phyloP scores from a whole-genome alignment of 37 sponge, comb jelly and placozoan genomes.

The Beroe forskalii region DNA sequence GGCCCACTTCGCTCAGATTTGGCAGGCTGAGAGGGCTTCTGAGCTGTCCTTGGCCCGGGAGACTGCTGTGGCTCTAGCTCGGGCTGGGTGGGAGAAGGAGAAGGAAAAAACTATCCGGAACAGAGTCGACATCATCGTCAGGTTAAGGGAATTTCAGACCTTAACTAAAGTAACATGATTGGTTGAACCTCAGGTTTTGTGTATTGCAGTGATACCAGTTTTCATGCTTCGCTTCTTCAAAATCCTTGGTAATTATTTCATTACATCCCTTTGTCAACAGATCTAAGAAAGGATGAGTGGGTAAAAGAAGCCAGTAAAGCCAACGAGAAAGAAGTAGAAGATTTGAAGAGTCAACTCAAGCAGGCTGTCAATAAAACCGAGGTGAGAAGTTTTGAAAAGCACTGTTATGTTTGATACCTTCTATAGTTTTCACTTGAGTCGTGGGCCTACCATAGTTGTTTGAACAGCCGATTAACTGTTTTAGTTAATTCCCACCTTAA shows the following conservation, averaged over 20 bases:
- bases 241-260: background rate
- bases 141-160: background rate
- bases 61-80: slow-evolving; percentile 41
- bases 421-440: too few species aligned
- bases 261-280: too few species aligned
- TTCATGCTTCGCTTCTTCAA: background rate
- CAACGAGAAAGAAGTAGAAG: slow-evolving; percentile 10
- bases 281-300: slow-evolving; percentile 38
- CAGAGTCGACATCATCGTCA: slow-evolving; percentile 55
- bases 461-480: too few species aligned
- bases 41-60: slow-evolving; percentile 42
- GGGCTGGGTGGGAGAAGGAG: slow-evolving; percentile 41
- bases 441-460: too few species aligned
- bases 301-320: slow-evolving; percentile 3
- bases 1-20: slow-evolving; percentile 18
- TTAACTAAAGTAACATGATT: too few species aligned
- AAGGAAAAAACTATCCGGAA: slow-evolving; percentile 38
- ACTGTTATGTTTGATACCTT: too few species aligned
- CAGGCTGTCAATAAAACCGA: slow-evolving; percentile 31
- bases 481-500: too few species aligned
- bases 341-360: slow-evolving; percentile 1
- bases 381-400: too few species aligned
- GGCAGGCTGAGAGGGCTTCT: slow-evolving; percentile 41
- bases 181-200: too few species aligned
- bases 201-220: too few species aligned